phyloP scores from a whole-genome alignment of 64 coral and sea anemone genomes.

The Montipora efflorescens region DNA sequence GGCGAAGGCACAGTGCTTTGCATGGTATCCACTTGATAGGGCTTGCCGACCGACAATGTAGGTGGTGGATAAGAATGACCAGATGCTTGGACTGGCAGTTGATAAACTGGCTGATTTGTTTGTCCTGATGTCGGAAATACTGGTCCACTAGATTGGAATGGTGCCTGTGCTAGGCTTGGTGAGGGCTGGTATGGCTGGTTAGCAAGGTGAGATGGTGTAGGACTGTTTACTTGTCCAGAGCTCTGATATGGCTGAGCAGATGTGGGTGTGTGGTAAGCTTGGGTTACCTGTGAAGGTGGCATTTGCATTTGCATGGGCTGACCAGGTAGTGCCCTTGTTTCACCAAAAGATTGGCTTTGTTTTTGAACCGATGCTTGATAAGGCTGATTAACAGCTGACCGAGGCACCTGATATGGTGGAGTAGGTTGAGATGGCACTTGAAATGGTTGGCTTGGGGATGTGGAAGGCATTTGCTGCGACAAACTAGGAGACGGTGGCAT shows the following conservation, averaged over 20 bases:
- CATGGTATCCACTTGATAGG: not conserved
- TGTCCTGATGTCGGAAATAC: not conserved
- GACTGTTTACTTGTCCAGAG: not conserved
- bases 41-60: not conserved
- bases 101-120: not conserved
- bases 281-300: not conserved
- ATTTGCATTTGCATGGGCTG: not conserved
- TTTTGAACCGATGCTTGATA: not conserved
- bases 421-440: not conserved
- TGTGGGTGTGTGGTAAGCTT: conserved; percentile 31
- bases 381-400: not conserved
- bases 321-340: not conserved
- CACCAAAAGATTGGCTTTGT: not conserved
- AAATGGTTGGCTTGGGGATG: not conserved
- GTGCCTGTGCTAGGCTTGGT: conserved; percentile 1
- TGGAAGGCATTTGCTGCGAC: not conserved
- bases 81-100: not conserved
- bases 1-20: not conserved
- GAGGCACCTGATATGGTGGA: not conserved
- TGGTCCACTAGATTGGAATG: not conserved
- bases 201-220: not conserved
- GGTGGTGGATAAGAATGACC: not conserved
- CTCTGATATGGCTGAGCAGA: not conserved
- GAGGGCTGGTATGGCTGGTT: not conserved
- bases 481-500: not conserved